Evolutionary conservation across 2,113 vertebrate species (phyloP).

Genomic region (Hylia prasina): DNA sequence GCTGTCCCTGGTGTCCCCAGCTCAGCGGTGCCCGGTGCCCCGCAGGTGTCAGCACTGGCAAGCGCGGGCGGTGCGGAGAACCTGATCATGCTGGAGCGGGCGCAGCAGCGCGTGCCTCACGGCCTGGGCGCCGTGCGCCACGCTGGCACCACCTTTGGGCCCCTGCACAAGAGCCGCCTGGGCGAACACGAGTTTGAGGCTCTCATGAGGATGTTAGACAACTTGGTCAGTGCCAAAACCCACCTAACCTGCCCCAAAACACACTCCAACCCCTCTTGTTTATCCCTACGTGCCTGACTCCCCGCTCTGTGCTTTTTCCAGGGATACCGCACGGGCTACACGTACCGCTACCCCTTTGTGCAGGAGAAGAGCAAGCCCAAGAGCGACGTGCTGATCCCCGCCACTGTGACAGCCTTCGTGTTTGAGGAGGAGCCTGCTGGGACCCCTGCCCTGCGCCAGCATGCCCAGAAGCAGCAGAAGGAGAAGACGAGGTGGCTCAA

Average conservation of each 20-base stretch:
- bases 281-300: accelerated
- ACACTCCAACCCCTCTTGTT: accelerated
- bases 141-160: constrained; percentile 92
- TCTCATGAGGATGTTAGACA: constrained; percentile 97
- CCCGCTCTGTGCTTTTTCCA: background rate
- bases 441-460: constrained; percentile 75
- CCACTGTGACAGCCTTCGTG: constrained; percentile 86
- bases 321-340: constrained; percentile 94
- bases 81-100: constrained; percentile 87
- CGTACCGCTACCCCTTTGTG: constrained; percentile 91
- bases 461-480: constrained; percentile 91
- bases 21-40: background rate
- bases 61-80: constrained; percentile 84
- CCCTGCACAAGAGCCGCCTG: constrained; percentile 90
- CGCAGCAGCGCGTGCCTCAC: constrained; percentile 75
- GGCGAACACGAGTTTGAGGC: constrained; percentile 97
- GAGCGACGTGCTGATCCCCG: constrained; percentile 91
- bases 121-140: constrained; percentile 85
- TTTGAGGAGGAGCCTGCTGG: constrained; percentile 83
- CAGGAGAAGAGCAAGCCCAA: constrained; percentile 89
- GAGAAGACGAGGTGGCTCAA: constrained; percentile 98
- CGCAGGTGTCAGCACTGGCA: constrained; percentile 87
- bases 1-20: accelerated
- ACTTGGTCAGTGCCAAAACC: constrained; percentile 67
- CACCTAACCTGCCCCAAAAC: accelerated